Evolutionary conservation across 2,113 vertebrate species (phyloP).

Genomic region (Pheucticus melanocephalus): DNA sequence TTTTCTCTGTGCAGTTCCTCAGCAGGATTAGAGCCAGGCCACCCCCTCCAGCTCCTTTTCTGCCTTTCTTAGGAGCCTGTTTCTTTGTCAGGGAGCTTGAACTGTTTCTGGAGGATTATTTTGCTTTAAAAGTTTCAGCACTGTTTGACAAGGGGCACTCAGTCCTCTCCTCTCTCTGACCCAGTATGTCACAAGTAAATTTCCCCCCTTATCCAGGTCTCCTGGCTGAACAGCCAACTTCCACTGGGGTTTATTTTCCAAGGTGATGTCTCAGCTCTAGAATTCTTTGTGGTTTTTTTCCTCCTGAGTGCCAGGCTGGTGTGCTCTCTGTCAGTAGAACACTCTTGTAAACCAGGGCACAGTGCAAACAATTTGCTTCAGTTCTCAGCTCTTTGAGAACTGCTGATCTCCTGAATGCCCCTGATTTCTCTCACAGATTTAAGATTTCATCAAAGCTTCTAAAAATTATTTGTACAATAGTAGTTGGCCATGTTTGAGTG

Average conservation of each 20-base stretch:
- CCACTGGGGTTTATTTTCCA: not conserved
- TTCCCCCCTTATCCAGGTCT: not conserved
- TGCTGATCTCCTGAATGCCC: not conserved
- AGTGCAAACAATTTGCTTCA: not conserved
- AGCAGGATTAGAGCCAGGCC: not conserved
- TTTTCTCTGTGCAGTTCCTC: not conserved
- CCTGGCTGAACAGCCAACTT: not conserved
- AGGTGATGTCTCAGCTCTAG: not conserved
- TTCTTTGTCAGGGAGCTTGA: not conserved
- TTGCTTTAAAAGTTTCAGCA: not conserved
- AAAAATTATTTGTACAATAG: not conserved
- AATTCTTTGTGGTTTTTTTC: not conserved
- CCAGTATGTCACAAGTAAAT: rapidly evolving
- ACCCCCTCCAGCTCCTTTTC: not conserved
- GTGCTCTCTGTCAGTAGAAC: not conserved
- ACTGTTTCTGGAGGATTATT: not conserved
- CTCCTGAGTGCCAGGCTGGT: not conserved
- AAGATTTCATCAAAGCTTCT: not conserved
- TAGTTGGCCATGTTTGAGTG: not conserved
- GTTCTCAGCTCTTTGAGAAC: not conserved
- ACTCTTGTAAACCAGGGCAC: not conserved
- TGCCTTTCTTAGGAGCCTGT: not conserved
- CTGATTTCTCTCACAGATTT: not conserved
- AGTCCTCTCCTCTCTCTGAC: not conserved
- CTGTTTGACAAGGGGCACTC: not conserved